These are phyloP conservation scores for Onychorhynchus coronatus DNA, from an alignment of 2,113 vertebrate species.

Conservation along the genomic window DNA sequence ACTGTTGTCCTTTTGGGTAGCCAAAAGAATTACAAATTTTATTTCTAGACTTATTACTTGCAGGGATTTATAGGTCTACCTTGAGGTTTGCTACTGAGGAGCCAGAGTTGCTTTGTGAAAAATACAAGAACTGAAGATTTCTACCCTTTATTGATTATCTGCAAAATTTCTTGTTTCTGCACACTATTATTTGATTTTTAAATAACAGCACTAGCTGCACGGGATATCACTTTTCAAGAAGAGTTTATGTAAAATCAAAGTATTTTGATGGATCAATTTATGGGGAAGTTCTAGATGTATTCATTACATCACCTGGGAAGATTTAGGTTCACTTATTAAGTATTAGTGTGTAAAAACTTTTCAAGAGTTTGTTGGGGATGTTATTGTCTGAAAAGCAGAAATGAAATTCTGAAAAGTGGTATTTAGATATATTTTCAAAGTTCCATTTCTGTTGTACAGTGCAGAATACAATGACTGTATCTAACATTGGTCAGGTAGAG, in stretches of 20 bases:
- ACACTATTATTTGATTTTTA: not conserved
- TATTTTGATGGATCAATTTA: not conserved
- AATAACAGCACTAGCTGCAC: not conserved
- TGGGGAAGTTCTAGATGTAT: not conserved
- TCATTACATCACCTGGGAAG: not conserved
- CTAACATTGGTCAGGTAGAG: not conserved
- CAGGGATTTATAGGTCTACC: not conserved
- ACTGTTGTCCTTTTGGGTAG: not conserved
- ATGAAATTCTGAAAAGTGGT: not conserved
- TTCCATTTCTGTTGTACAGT: not conserved
- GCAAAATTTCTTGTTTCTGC: not conserved
- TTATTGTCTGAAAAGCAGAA: not conserved
- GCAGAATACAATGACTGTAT: not conserved
- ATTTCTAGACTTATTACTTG: not conserved
- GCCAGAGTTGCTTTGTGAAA: not conserved
- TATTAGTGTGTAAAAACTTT: not conserved
- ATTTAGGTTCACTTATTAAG: not conserved
- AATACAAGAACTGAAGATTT: not conserved
- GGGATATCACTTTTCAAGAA: not conserved
- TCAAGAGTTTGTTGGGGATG: not conserved
- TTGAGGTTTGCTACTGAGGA: not conserved
- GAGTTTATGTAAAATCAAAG: not conserved
- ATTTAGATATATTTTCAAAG: not conserved
- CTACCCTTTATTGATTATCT: not conserved
- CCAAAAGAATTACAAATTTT: not conserved